Percentiles rank a stretch among this genome's conserved stretches.
Evolutionary conservation across 2,888 invertebrate genomes (phyloP).

Genomic region (Lysandra bellargus): DNA sequence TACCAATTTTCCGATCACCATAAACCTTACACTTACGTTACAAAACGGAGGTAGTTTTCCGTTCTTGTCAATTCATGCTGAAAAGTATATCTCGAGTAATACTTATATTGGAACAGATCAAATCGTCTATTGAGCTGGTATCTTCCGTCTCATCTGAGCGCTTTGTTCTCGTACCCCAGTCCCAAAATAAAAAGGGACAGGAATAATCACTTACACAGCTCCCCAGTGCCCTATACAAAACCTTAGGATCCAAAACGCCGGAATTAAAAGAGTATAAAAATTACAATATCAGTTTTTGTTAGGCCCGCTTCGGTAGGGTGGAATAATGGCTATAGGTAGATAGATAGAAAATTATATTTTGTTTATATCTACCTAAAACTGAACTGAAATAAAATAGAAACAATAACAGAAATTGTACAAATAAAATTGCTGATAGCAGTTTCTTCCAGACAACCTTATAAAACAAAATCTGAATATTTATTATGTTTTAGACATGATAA

Average conservation of each 20-base stretch:
- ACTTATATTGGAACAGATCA: not conserved
- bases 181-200: conserved; percentile 22
- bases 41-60: not conserved
- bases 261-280: conserved; percentile 16
- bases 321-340: not conserved
- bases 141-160: not conserved
- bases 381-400: no score
- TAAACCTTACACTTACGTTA: not conserved
- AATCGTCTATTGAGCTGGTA: not conserved
- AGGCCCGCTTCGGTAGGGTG: not conserved
- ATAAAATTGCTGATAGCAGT: no score
- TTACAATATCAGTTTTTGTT: not conserved
- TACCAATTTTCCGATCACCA: not conserved
- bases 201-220: conserved; percentile 11
- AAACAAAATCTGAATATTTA: no score
- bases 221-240: conserved; percentile 21
- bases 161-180: conserved; percentile 15
- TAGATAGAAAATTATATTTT: no score
- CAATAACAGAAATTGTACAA: no score
- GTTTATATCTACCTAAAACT: no score
- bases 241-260: conserved; percentile 1
- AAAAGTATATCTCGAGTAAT: not conserved
- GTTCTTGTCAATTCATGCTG: not conserved
- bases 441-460: no score
- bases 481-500: no score